A percentile compares a stretch with the other conserved stretches of the same genome.
Conservation (phyloP, 1,140 invertebrate species). For the Drosophila rhopaloa region DNA sequence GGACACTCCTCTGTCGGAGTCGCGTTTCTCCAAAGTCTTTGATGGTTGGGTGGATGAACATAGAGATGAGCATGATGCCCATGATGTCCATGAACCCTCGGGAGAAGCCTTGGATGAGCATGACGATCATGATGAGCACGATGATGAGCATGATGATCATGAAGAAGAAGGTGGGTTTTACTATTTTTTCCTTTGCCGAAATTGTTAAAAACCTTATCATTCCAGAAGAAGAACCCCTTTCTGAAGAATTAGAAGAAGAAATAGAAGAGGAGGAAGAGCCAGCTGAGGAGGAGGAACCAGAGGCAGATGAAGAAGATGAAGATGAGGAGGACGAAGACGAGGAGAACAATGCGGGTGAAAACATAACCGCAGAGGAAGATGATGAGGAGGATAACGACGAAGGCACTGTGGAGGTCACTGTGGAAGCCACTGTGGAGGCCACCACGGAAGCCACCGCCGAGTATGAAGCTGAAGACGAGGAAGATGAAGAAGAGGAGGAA, state of each 20-base stretch:
- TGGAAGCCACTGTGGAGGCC: constrained; percentile 60
- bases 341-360: constrained; percentile 81
- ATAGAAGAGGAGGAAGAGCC: constrained; percentile 29
- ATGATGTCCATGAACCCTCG: constrained; percentile 84
- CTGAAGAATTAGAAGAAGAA: constrained; percentile 72
- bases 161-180: constrained; percentile 67
- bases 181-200: too few relatives aligned
- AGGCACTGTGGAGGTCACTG: constrained; percentile 64
- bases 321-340: constrained; percentile 77
- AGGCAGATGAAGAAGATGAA: constrained; percentile 59
- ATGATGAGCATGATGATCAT: constrained; percentile 79
- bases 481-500: constrained; percentile 58
- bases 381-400: constrained; percentile 82
- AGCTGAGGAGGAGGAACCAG: constrained; percentile 49
- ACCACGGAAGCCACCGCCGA: constrained; percentile 55
- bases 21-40: constrained; percentile 89
- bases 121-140: constrained; percentile 76
- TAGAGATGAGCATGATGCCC: constrained; percentile 85
- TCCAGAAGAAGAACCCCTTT: constrained; percentile 63
- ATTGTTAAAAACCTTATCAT: not conserved
- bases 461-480: constrained; percentile 59
- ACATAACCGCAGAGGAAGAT: constrained; percentile 82
- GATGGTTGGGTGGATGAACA: constrained; percentile 92
- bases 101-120: constrained; percentile 70
- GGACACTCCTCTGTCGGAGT: constrained; percentile 89